Conservation (phyloP, 2,888 invertebrate genomes). For the Lithodes maja region DNA sequence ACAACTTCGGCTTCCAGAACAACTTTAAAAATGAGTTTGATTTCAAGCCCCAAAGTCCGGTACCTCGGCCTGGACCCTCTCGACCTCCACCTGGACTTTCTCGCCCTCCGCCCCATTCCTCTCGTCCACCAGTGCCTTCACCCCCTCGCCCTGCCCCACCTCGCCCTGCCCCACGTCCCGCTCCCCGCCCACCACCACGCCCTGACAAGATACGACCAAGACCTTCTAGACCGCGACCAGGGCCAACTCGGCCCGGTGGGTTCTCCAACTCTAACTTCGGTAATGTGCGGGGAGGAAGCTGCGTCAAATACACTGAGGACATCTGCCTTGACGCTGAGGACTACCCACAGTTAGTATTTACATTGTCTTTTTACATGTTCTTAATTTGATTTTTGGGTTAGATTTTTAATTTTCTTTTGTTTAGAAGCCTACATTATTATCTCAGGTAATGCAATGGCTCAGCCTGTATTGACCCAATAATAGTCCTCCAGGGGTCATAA, state of each 20-base stretch:
- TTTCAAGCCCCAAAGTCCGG: conserved; percentile 12
- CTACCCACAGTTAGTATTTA: conserved; percentile 67
- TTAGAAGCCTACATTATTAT: no score
- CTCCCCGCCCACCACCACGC: neutral
- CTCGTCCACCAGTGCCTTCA: conserved; percentile 17
- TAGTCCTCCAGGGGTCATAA: no score
- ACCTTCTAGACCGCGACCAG: conserved; percentile 10
- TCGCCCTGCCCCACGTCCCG: conserved; percentile 34
- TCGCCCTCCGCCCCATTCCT: conserved; percentile 23
- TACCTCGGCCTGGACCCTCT: neutral
- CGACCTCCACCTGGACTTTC: conserved; percentile 16
- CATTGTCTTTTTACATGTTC: neutral
- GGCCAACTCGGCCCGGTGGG: neutral
- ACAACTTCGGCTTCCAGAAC: conserved; percentile 47
- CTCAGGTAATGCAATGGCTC: no score
- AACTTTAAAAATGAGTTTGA: conserved; percentile 48
- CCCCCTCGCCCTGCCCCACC: conserved; percentile 6
- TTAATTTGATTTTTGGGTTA: neutral
- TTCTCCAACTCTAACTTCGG: conserved; percentile 19
- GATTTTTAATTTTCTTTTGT: neutral
- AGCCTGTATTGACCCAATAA: no score
- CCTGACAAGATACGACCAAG: neutral
- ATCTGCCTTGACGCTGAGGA: conserved; percentile 68
- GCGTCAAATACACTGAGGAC: conserved; percentile 66
- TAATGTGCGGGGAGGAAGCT: conserved; percentile 18